Evolutionary conservation across 2,113 vertebrate species (phyloP).

Genomic region (Eulemur macaco): DNA sequence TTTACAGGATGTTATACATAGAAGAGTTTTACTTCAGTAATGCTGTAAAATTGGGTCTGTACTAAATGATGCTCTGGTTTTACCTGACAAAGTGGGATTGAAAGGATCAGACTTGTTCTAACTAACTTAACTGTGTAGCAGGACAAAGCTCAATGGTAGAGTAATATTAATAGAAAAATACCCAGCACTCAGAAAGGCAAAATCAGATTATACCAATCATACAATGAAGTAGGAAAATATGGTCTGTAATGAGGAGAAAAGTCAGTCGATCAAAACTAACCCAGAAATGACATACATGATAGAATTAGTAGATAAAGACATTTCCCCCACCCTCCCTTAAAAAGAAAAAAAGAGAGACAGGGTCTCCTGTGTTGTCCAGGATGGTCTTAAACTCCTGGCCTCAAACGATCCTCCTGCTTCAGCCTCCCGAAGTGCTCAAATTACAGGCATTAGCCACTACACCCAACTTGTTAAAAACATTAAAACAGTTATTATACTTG

Average conservation of each 20-base stretch:
- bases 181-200: background rate
- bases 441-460: background rate
- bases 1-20: background rate
- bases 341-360: background rate
- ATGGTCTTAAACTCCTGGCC: background rate
- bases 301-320: slow-evolving; percentile 4
- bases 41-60: background rate
- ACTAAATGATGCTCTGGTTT: background rate
- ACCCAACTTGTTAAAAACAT: background rate
- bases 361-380: background rate
- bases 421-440: background rate
- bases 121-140: background rate
- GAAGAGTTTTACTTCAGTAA: background rate
- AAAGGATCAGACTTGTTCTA: background rate
- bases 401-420: background rate
- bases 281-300: background rate
- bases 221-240: background rate
- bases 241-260: background rate
- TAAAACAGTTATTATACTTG: background rate
- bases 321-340: too few relatives aligned
- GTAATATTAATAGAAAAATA: background rate
- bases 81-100: background rate
- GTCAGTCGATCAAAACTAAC: background rate
- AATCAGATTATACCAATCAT: background rate
- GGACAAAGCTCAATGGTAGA: slow-evolving; percentile 22